Conservation (phyloP, 1,140 invertebrate species). For the Neotoxoptera formosana region DNA sequence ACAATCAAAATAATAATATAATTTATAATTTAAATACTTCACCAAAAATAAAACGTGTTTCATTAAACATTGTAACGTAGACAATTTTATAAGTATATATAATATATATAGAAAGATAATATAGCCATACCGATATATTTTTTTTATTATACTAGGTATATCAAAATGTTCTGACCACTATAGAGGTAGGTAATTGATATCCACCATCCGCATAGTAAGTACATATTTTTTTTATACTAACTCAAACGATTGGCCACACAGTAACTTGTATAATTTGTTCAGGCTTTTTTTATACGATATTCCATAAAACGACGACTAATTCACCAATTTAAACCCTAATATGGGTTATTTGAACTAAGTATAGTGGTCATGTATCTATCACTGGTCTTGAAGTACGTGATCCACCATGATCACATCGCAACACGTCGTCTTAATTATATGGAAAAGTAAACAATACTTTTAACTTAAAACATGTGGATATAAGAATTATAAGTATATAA, state of each 20-base stretch:
- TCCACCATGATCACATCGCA: not conserved
- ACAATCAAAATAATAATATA: not conserved
- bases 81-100: not conserved
- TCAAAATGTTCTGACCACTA: not conserved
- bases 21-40: not conserved
- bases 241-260: conserved; percentile 19
- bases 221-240: not conserved
- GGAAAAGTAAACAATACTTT: not conserved
- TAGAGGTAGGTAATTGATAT: not conserved
- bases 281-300: not conserved
- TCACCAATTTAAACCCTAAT: not conserved
- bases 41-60: not conserved
- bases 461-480: not conserved
- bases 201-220: not conserved
- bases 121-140: not conserved
- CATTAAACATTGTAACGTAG: not conserved
- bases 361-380: not conserved
- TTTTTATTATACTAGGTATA: not conserved
- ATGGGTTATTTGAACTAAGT: not conserved
- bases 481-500: not conserved
- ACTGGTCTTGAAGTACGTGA: not conserved
- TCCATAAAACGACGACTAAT: not conserved
- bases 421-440: not conserved
- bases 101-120: not conserved
- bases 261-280: conserved; percentile 23